Evolutionary conservation across 2,888 invertebrate genomes (phyloP).

Genomic region (Pristionchus mayeri): DNA sequence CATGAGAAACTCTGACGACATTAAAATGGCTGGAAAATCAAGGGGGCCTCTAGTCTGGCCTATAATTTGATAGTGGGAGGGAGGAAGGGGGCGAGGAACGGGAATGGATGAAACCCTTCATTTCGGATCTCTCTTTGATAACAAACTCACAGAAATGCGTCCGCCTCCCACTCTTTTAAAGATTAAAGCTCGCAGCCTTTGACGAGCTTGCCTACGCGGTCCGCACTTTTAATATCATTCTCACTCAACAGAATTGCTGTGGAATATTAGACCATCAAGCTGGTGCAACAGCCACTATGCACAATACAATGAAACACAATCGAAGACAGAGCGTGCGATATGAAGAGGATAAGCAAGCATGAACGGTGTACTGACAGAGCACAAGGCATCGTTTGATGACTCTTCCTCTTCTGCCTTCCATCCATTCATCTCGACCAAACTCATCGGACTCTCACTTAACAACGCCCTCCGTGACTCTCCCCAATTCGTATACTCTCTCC

Average conservation of each 20-base stretch:
- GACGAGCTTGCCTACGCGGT: too few relatives aligned
- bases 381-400: neutral
- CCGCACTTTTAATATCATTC: too few relatives aligned
- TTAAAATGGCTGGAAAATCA: neutral
- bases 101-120: constrained; percentile 18
- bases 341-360: too few relatives aligned
- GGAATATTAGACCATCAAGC: too few relatives aligned
- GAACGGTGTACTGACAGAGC: too few relatives aligned
- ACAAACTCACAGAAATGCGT: neutral
- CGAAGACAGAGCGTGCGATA: too few relatives aligned
- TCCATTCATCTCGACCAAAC: neutral
- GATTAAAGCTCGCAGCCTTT: too few relatives aligned
- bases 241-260: too few relatives aligned
- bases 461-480: neutral
- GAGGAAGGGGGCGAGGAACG: neutral
- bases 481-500: neutral
- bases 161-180: too few relatives aligned
- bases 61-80: constrained; percentile 40
- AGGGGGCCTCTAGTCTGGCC: neutral
- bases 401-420: neutral
- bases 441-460: constrained; percentile 3
- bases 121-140: neutral
- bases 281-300: too few relatives aligned
- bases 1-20: too few relatives aligned
- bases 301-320: too few relatives aligned